These are phyloP conservation scores for Xylota segnis DNA, from an alignment of 2,888 invertebrate species.

Conservation along the genomic window DNA sequence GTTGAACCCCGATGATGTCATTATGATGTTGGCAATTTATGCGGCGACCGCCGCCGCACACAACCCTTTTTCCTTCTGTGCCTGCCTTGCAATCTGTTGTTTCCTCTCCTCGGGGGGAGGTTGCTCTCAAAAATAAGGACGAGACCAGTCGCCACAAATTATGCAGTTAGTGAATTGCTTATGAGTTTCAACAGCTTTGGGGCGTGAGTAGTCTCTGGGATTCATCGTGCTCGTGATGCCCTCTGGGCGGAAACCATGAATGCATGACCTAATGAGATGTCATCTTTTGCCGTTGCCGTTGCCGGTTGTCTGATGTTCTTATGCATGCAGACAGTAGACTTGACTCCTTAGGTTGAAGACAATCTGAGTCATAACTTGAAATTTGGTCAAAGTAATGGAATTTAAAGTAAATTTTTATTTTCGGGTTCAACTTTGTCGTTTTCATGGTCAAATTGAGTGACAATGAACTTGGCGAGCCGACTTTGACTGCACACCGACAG, in stretches of 20 bases:
- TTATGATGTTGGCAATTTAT: constrained; percentile 59
- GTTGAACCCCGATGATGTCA: constrained; percentile 60
- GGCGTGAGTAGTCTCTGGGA: constrained; percentile 58
- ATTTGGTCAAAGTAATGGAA: constrained; percentile 14
- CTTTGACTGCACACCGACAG: background rate
- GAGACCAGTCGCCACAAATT: constrained; percentile 62
- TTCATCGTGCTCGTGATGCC: constrained; percentile 27
- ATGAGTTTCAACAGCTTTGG: constrained; percentile 68
- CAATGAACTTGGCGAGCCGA: background rate
- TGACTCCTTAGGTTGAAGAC: background rate
- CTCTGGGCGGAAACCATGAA: constrained; percentile 62
- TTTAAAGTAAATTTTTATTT: background rate
- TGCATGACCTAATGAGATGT: constrained; percentile 75
- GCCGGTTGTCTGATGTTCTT: background rate
- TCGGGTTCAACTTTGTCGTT: background rate
- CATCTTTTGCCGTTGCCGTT: constrained; percentile 22
- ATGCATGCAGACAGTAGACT: constrained; percentile 1
- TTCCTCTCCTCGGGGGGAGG: constrained; percentile 56
- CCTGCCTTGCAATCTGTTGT: constrained; percentile 58
- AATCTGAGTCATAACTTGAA: background rate
- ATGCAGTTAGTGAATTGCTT: constrained; percentile 71
- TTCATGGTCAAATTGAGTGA: background rate
- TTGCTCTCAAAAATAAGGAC: constrained; percentile 45
- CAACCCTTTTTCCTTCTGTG: constrained; percentile 45
- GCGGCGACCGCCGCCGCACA: background rate